Conservation (phyloP, 2,888 invertebrate genomes). For the Arge pagana region DNA sequence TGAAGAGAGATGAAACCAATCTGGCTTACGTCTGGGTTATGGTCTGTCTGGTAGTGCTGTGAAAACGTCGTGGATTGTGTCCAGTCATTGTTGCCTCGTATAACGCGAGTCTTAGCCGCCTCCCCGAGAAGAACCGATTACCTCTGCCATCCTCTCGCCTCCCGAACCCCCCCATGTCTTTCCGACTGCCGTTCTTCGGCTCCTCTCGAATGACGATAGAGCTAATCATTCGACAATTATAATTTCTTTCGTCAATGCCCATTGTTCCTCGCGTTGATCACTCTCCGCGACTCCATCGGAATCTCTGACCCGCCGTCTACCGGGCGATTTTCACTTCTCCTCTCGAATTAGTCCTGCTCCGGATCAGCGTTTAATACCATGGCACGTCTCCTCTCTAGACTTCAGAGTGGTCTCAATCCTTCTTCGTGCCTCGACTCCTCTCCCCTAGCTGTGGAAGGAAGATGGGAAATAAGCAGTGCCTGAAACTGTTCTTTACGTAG, state of each 20-base stretch:
- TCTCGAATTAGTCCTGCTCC: no score
- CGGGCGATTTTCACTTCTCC: no score
- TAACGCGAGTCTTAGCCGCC: slow-evolving; percentile 28
- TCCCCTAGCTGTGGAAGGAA: no score
- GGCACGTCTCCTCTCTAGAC: no score
- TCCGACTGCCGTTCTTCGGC: slow-evolving; percentile 32
- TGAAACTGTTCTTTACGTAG: no score
- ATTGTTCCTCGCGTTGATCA: slow-evolving; percentile 41
- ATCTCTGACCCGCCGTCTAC: no score
- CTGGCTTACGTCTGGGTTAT: slow-evolving; percentile 8
- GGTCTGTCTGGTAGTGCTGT: slow-evolving; percentile 14
- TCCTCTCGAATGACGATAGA: slow-evolving; percentile 39
- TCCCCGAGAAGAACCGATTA: slow-evolving; percentile 16
- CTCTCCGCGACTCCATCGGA: no score
- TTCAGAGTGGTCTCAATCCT: no score
- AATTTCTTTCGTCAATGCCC: slow-evolving; percentile 48
- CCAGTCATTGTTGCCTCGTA: slow-evolving; percentile 48
- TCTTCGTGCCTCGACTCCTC: no score
- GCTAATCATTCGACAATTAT: slow-evolving; percentile 50
- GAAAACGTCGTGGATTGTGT: slow-evolving; percentile 27
- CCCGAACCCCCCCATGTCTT: background rate
- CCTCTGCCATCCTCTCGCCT: slow-evolving; percentile 31
- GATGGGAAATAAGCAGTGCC: no score
- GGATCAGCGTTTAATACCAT: no score
- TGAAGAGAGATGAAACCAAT: slow-evolving; percentile 21